Conservation (phyloP, 2,113 vertebrate species). For the Salvelinus sp. region DNA sequence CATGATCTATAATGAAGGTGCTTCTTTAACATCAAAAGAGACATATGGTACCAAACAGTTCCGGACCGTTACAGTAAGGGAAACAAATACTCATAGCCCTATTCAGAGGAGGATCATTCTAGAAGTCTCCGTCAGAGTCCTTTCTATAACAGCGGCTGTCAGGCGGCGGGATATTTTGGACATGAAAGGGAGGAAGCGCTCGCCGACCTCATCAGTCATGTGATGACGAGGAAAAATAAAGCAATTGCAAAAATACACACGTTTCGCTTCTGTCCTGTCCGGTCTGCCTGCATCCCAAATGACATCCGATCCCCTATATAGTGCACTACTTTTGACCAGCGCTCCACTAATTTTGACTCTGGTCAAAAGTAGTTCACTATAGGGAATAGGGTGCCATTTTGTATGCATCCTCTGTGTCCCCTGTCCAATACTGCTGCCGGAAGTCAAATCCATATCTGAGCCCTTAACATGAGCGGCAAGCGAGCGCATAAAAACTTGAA, state of each 20-base stretch:
- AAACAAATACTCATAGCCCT: not conserved
- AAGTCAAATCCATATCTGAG: not conserved
- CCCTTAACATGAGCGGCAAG: slow-evolving; percentile 23
- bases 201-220: slow-evolving; percentile 14
- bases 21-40: not conserved
- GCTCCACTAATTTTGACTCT: no score
- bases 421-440: not conserved
- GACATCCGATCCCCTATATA: no score
- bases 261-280: slow-evolving; percentile 29
- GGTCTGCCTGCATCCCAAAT: not conserved
- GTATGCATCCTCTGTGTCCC: not conserved
- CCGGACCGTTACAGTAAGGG: not conserved
- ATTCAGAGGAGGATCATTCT: slow-evolving; percentile 2
- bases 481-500: slow-evolving; percentile 48
- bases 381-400: no score
- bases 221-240: slow-evolving; percentile 37
- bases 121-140: slow-evolving; percentile 18
- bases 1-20: not conserved
- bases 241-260: slow-evolving; percentile 52
- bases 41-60: not conserved
- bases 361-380: no score
- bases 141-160: slow-evolving; percentile 23
- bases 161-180: slow-evolving; percentile 42
- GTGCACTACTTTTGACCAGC: no score
- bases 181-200: slow-evolving; percentile 8